phyloP scores from a whole-genome alignment of 2,797 vertebrate species.

The Trachurus trachurus region DNA sequence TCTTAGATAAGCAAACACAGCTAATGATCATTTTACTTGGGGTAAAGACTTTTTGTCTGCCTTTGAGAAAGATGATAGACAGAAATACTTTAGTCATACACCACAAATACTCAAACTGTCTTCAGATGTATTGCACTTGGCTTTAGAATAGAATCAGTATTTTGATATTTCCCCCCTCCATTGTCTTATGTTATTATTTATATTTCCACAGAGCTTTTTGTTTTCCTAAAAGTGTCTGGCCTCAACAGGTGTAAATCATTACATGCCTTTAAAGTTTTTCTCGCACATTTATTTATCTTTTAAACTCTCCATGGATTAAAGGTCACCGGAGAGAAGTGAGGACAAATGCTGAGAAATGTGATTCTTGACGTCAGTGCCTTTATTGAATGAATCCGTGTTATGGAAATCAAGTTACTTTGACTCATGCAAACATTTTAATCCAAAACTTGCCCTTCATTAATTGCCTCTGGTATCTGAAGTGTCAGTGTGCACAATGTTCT shows the following conservation, averaged over 20 bases:
- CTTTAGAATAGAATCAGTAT: neutral
- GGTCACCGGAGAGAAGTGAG: neutral
- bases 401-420: slow-evolving; percentile 7
- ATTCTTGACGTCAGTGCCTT: slow-evolving; percentile 4
- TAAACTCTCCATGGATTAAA: neutral
- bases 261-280: no score
- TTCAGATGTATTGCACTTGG: neutral
- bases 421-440: neutral
- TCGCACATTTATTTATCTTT: neutral
- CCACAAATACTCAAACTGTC: neutral
- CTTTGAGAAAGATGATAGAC: neutral
- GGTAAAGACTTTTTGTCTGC: neutral
- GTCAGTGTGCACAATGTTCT: neutral
- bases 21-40: neutral
- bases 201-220: neutral
- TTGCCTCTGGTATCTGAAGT: neutral
- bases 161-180: neutral
- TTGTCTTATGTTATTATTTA: no score
- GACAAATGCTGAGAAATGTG: neutral
- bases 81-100: neutral
- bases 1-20: neutral
- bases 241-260: neutral
- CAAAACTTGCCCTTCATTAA: neutral
- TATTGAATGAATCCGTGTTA: neutral
- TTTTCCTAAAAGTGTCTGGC: neutral